Percentiles rank a stretch among this genome's conserved stretches.
These are phyloP conservation scores for Eucera pruinosa DNA, from an alignment of 2,888 invertebrate genomes.

Conservation along the genomic window DNA sequence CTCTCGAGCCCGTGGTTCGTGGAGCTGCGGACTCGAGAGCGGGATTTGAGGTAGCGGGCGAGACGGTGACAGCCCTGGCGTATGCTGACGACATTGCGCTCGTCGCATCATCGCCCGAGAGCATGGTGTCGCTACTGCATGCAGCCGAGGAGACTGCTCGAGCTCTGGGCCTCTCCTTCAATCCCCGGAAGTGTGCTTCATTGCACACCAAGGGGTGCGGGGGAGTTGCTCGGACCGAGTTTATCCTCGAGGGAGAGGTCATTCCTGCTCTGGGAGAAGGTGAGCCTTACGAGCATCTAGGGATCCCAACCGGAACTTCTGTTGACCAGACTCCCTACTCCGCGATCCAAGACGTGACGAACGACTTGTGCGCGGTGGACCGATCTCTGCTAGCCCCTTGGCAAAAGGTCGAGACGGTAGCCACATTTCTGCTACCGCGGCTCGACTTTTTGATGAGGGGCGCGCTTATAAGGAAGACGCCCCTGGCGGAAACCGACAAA, in stretches of 20 bases:
- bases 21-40: constrained; percentile 3
- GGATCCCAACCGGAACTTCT: neutral
- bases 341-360: neutral
- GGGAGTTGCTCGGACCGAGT: neutral
- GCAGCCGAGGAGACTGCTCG: neutral
- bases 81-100: neutral
- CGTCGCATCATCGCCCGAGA: constrained; percentile 9
- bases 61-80: constrained; percentile 43
- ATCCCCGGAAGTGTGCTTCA: neutral
- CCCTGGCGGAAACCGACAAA: neutral
- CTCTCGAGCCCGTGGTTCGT: constrained; percentile 70
- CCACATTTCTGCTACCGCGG: neutral
- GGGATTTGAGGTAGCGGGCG: constrained; percentile 14
- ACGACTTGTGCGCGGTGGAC: neutral
- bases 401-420: neutral
- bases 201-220: neutral
- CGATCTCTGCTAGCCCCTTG: neutral
- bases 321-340: neutral
- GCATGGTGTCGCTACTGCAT: constrained; percentile 7
- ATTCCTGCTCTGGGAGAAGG: neutral
- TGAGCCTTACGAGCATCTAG: neutral
- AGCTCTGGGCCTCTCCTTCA: neutral
- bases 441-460: neutral
- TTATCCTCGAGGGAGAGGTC: neutral
- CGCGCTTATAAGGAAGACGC: neutral